A percentile compares a stretch with the other conserved stretches of the same genome.
These are phyloP conservation scores for Temnopleurus reevesii DNA, from an alignment of 53 echinoderm and acorn worm genomes.

Conservation along the genomic window DNA sequence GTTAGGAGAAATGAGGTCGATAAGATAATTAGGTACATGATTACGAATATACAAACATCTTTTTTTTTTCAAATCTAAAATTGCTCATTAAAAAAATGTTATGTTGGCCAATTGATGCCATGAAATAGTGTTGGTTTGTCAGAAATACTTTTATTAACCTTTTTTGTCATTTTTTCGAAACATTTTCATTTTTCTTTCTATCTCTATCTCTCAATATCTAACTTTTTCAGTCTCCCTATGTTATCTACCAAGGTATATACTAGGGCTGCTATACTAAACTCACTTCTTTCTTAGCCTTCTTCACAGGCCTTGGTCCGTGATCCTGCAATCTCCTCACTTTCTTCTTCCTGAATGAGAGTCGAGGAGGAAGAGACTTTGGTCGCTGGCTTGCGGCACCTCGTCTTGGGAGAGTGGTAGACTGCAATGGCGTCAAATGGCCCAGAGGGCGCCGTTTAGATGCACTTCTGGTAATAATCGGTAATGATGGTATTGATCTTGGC, in stretches of 20 bases:
- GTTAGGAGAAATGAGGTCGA: too few relatives aligned
- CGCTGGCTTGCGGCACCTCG: background rate
- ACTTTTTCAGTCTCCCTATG: background rate
- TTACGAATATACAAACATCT: too few relatives aligned
- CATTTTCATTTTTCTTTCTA: too few relatives aligned
- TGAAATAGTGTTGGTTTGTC: too few relatives aligned
- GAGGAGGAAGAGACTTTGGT: conserved; percentile 46
- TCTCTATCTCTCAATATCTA: background rate
- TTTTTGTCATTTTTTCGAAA: too few relatives aligned
- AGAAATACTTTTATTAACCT: too few relatives aligned
- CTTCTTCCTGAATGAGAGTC: conserved; percentile 14
- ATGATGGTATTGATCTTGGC: background rate
- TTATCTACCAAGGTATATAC: too few relatives aligned
- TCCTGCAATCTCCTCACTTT: conserved; percentile 31
- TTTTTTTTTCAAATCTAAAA: too few relatives aligned
- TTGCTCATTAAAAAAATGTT: too few relatives aligned
- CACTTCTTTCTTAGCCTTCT: background rate
- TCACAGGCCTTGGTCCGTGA: conserved; percentile 32
- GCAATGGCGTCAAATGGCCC: background rate
- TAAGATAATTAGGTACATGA: too few relatives aligned
- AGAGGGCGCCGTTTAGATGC: background rate
- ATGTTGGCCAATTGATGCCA: too few relatives aligned
- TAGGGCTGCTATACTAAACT: too few relatives aligned
- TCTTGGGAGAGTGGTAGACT: conserved; percentile 22
- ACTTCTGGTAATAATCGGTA: background rate